A percentile compares a stretch with the other conserved stretches of the same genome.
Conservation (phyloP, 2,797 vertebrate genomes). For the Alauda arvensis region DNA sequence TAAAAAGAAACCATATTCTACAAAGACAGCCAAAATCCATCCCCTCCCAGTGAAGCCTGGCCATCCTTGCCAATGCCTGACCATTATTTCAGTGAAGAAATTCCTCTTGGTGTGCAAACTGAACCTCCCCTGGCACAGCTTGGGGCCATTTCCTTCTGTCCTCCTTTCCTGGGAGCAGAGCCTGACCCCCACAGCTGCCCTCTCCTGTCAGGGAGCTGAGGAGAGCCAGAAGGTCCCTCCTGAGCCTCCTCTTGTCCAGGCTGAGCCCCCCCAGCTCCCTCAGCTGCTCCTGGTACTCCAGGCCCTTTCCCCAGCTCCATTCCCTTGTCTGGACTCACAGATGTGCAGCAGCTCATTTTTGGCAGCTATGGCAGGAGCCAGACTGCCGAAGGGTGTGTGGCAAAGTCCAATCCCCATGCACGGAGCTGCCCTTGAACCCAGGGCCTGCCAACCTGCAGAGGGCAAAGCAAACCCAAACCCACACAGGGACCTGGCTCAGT, state of each 20-base stretch:
- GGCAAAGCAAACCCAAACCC: neutral
- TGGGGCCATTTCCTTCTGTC: neutral
- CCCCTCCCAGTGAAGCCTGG: neutral
- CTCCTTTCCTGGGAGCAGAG: neutral
- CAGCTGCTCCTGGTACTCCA: neutral
- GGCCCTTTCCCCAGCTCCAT: rapidly evolving
- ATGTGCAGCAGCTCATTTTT: neutral
- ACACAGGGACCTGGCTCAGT: rapidly evolving
- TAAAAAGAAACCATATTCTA: neutral
- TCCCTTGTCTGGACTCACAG: neutral
- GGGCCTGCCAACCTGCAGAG: neutral
- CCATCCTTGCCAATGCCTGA: neutral
- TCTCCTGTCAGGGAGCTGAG: neutral
- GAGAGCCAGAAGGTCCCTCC: rapidly evolving
- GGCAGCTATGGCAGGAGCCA: neutral
- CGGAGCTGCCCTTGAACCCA: neutral
- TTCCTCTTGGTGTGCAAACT: neutral
- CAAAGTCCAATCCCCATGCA: neutral
- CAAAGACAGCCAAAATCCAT: neutral
- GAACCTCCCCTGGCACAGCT: neutral
- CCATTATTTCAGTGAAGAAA: rapidly evolving
- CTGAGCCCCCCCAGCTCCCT: neutral
- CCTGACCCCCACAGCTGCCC: rapidly evolving
- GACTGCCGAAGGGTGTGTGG: no score
- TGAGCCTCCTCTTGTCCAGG: neutral